These are phyloP conservation scores for Papilio aristodemus DNA, from an alignment of 1,140 invertebrate genomes.

Conservation along the genomic window DNA sequence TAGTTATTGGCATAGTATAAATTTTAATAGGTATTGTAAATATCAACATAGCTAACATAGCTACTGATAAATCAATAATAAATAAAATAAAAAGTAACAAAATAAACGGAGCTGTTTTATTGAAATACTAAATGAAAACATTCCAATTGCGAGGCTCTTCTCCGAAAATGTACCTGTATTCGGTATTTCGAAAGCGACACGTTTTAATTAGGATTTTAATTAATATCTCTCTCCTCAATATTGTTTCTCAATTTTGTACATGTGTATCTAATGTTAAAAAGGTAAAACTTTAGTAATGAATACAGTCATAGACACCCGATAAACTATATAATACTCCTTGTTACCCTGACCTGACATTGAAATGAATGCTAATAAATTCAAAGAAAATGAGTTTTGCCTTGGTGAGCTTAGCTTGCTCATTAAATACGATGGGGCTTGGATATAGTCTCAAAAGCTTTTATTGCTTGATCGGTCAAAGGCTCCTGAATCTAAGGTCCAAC, in stretches of 20 bases:
- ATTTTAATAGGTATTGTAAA: no score
- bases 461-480: slow-evolving; percentile 19
- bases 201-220: slow-evolving; percentile 10
- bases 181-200: slow-evolving; percentile 9
- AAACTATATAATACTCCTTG: neutral
- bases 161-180: neutral
- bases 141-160: neutral
- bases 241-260: neutral
- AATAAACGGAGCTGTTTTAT: neutral
- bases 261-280: no score
- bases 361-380: neutral
- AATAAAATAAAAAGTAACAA: no score
- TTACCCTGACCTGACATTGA: neutral
- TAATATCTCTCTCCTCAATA: neutral
- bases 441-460: slow-evolving; percentile 19
- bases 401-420: slow-evolving; percentile 1
- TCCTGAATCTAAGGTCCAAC: slow-evolving; percentile 13
- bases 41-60: no score
- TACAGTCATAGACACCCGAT: no score
- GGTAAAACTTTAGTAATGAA: no score
- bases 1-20: no score
- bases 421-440: slow-evolving; percentile 11
- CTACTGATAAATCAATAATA: no score
- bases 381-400: neutral
- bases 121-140: slow-evolving; percentile 11